Base-by-base conservation (phyloP, 1,140 invertebrate genomes). In the Achroia grisella region DNA sequence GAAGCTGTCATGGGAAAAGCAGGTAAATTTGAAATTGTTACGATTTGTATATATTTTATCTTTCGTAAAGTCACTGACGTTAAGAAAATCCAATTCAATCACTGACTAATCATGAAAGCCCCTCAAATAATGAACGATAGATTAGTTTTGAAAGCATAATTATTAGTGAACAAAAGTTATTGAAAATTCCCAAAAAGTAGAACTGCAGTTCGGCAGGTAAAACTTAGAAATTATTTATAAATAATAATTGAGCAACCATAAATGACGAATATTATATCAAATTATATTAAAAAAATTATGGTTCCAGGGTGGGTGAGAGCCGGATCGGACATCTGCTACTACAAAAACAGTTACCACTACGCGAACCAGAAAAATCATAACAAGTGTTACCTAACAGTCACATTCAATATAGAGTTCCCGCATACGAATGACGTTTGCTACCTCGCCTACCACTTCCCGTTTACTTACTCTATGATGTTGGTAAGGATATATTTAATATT, bases 401-500 rank as follows among this genome's bases (percentile, higher is more conserved):
- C 93, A 2, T 97, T 97, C 78, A 93, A 90, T 10, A 87, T 97
- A n/a, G 89, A 86, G 13, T 97, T 97, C 75, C 89, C 90, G 9
- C 91, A 96, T 76, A 78, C 84, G 15, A 88, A 91, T 52, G 96
- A 97, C 74, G 88, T 96, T 11, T 95, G 93, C 67, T 98, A 97
- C 75, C 73, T 98, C 40, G 95, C 95, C 1, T 98, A 97, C 72
- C 95, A 97, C 77, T 97, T 93, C 75, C 96, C 96, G 0, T 97
- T 95, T 71, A 95, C 95, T 0, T 97, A 95, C 72, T 92, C 93
- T 8, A 90, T 90, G 64, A 79, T 97, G 53, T 86, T 93, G 88
- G 91, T 92, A 55, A 71, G 86, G 45, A 34, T 43, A 41, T 36
- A 8, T 9, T 35, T 35, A 15, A 35, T 14, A 35, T 31, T 35